Percentiles rank a stretch among this genome's conserved stretches.
phyloP scores from a whole-genome alignment of 2,113 vertebrate genomes.

The Steatornis caripensis region DNA sequence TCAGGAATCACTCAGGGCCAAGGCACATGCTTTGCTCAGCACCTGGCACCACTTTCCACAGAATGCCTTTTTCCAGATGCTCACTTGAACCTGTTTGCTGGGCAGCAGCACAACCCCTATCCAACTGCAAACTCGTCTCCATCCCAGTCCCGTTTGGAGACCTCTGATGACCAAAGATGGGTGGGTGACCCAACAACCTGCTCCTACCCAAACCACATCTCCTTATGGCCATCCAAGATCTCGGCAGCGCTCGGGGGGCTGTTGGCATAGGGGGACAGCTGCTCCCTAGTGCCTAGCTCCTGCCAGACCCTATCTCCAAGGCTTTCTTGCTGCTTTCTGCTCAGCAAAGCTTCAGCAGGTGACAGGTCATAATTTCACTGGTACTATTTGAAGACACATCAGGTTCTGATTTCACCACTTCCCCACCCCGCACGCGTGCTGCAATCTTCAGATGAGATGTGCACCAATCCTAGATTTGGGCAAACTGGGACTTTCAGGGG shows the following conservation, averaged over 20 bases:
- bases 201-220: not conserved
- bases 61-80: not conserved
- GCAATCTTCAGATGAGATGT: not conserved
- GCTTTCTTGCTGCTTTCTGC: not conserved
- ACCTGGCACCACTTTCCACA: not conserved
- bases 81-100: not conserved
- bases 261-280: no score
- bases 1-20: not conserved
- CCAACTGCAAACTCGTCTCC: not conserved
- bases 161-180: not conserved
- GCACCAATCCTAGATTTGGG: not conserved
- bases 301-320: not conserved
- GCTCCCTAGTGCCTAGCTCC: not conserved
- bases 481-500: not conserved
- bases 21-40: not conserved
- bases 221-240: not conserved
- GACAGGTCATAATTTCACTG: not conserved
- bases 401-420: not conserved
- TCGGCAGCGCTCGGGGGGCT: not conserved
- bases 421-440: accelerated
- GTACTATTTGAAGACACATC: not conserved
- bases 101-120: not conserved
- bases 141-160: not conserved
- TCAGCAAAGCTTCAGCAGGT: not conserved
- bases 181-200: no score